These are phyloP conservation scores for Boloria selene DNA, from an alignment of 2,888 invertebrate species.

Conservation along the genomic window DNA sequence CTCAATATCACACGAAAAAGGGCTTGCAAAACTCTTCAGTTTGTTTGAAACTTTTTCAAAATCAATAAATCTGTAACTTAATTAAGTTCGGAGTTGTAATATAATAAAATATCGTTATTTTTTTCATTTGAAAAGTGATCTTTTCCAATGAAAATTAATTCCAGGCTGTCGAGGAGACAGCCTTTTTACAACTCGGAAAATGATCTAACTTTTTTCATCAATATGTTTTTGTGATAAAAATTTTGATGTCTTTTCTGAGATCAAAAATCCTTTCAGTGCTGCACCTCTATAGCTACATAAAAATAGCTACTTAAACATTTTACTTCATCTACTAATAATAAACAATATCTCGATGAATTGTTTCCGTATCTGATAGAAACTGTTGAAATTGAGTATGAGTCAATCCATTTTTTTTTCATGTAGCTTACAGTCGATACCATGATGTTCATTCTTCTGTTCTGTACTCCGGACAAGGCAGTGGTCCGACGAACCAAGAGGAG, in stretches of 20 bases:
- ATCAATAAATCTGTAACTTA: not conserved
- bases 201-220: constrained; percentile 3
- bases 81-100: not conserved
- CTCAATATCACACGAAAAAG: constrained; percentile 38
- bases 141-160: not conserved
- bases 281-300: no score
- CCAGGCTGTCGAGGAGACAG: not conserved
- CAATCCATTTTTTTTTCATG: not conserved
- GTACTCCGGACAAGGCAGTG: no score
- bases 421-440: no score
- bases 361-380: not conserved
- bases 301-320: not conserved
- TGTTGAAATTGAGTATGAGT: not conserved
- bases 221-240: not conserved
- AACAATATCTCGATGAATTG: not conserved
- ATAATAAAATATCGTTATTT: not conserved
- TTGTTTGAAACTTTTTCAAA: not conserved
- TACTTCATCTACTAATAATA: not conserved
- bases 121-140: no score
- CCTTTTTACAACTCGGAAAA: not conserved
- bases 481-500: no score
- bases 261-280: not conserved
- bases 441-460: no score
- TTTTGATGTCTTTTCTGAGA: not conserved
- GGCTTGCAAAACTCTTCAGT: constrained; percentile 17